Conservation (phyloP, 2,888 invertebrate genomes). For the Parthenolecanium corni region DNA sequence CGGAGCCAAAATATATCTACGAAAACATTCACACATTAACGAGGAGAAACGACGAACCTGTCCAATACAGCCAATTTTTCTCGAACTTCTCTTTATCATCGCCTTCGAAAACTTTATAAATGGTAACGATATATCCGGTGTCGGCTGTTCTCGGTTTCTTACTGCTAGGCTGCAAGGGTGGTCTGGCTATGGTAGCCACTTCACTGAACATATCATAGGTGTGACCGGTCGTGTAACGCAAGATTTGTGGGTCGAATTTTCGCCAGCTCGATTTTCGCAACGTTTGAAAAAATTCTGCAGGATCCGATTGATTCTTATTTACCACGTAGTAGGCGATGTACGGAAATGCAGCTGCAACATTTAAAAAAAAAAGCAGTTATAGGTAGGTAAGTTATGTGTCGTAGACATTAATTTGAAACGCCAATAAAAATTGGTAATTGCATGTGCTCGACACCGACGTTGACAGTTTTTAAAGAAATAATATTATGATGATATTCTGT, state of each 20-base stretch:
- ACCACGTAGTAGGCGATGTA: slow-evolving; percentile 85
- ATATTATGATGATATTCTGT: no score
- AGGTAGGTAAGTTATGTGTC: neutral
- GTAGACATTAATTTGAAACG: neutral
- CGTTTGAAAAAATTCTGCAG: slow-evolving; percentile 71
- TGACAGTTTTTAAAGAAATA: no score
- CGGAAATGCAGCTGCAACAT: slow-evolving; percentile 66
- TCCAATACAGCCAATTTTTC: slow-evolving; percentile 91
- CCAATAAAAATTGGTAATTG: neutral
- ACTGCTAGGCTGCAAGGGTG: slow-evolving; percentile 68
- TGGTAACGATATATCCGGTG: slow-evolving; percentile 83
- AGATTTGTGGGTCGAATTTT: slow-evolving; percentile 71
- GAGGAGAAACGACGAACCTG: no score
- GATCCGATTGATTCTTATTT: slow-evolving; percentile 76
- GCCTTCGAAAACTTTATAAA: slow-evolving; percentile 89
- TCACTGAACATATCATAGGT: slow-evolving; percentile 79
- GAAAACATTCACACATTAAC: no score
- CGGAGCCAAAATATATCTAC: no score
- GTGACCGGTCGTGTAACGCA: slow-evolving; percentile 74
- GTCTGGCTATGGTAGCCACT: slow-evolving; percentile 81
- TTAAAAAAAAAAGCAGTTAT: neutral
- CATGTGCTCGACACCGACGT: no score
- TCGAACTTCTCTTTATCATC: slow-evolving; percentile 87
- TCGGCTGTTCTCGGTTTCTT: slow-evolving; percentile 66
- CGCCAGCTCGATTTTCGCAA: slow-evolving; percentile 69